Evolutionary conservation across 2,113 vertebrate species (phyloP).

Genomic region (Dicrurus megarhynchus): DNA sequence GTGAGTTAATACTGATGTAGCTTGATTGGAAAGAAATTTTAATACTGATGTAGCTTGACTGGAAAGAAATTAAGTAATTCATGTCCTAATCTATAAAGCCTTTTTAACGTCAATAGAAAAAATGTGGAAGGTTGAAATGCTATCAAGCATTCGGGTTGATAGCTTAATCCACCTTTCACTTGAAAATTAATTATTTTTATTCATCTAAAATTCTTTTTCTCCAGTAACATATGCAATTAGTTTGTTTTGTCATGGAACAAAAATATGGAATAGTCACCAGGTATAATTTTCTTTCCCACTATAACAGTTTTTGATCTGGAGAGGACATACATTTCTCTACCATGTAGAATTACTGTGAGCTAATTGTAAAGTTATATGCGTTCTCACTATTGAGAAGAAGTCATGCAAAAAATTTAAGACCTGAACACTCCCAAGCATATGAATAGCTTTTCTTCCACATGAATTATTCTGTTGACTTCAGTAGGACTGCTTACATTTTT

Average conservation of each 20-base stretch:
- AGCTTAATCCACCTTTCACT: neutral
- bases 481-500: neutral
- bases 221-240: neutral
- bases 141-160: neutral
- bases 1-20: neutral
- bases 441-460: neutral
- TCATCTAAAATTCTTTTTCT: neutral
- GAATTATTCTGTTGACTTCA: neutral
- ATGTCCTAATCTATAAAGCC: neutral
- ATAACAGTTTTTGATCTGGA: neutral
- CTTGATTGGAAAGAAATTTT: neutral
- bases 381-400: neutral
- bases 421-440: neutral
- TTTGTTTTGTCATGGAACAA: neutral
- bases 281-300: neutral
- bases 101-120: neutral
- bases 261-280: neutral
- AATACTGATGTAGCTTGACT: neutral
- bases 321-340: neutral
- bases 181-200: neutral
- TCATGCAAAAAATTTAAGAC: neutral
- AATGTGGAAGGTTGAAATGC: neutral
- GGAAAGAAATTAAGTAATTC: neutral
- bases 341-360: neutral
- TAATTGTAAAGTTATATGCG: neutral